These are phyloP conservation scores for Misgurnus mizolepis DNA, from an alignment of 2,113 vertebrate genomes.

Conservation along the genomic window DNA sequence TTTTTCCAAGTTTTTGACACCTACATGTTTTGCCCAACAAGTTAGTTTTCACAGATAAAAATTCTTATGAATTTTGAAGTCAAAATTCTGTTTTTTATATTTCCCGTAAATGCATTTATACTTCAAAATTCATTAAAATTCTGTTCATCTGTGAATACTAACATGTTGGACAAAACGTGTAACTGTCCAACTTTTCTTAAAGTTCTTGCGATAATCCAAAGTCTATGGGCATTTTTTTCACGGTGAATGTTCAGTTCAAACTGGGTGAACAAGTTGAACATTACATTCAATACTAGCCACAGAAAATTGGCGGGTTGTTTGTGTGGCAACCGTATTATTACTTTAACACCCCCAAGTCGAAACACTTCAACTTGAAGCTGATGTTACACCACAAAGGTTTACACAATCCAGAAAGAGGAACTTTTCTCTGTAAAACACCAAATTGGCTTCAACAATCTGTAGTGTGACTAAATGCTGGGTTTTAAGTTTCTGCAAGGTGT, in stretches of 20 bases:
- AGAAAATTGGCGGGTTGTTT: not conserved
- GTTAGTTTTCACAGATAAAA: too few relatives aligned
- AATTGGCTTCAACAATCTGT: not conserved
- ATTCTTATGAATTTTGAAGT: too few relatives aligned
- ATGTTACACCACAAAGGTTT: slow-evolving; percentile 52
- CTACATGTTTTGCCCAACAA: too few relatives aligned
- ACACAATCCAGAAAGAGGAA: slow-evolving; percentile 52
- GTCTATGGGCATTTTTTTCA: not conserved
- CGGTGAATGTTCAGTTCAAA: too few relatives aligned
- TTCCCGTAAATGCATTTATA: too few relatives aligned
- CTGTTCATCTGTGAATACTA: too few relatives aligned
- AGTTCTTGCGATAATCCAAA: too few relatives aligned
- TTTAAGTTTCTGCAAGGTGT: not conserved
- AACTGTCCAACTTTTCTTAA: too few relatives aligned
- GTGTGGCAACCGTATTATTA: not conserved
- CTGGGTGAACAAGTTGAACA: not conserved
- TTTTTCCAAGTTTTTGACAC: too few relatives aligned
- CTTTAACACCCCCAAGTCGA: slow-evolving; percentile 17
- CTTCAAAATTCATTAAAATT: too few relatives aligned
- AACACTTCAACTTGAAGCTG: slow-evolving; percentile 41
- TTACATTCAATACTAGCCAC: not conserved
- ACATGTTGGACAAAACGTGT: too few relatives aligned
- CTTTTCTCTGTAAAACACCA: slow-evolving; percentile 3
- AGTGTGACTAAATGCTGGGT: not conserved
- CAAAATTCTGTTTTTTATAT: too few relatives aligned